Evolutionary conservation across 1,140 invertebrate genomes (phyloP).

Genomic region (Brachionus calyciflorus): DNA sequence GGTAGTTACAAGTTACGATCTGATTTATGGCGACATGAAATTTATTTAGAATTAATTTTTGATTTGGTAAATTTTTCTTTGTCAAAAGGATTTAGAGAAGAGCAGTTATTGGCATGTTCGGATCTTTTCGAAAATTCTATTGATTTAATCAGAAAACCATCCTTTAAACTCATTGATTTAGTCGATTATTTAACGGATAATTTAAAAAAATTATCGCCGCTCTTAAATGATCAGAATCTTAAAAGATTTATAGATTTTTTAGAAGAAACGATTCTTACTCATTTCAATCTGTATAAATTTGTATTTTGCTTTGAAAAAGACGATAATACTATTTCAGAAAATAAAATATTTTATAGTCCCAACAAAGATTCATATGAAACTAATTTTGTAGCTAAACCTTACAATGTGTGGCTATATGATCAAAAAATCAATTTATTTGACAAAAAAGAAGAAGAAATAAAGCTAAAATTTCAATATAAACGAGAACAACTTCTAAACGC

Average conservation of each 20-base stretch:
- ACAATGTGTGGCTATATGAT: conserved; percentile 1
- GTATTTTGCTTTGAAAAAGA: conserved; percentile 23
- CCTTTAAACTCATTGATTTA: background rate
- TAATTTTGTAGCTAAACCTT: background rate
- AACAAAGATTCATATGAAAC: background rate
- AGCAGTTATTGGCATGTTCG: background rate
- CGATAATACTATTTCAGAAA: background rate
- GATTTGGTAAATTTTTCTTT: background rate
- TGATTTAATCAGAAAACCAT: background rate
- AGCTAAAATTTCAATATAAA: background rate
- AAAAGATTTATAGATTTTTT: background rate
- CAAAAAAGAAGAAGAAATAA: background rate
- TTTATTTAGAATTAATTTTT: background rate
- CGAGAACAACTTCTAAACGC: background rate
- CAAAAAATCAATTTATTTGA: background rate
- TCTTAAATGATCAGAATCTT: background rate
- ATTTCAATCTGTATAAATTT: conserved; percentile 31
- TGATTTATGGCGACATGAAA: conserved; percentile 24
- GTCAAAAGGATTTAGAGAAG: background rate
- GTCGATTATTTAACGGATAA: background rate
- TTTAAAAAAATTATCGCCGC: background rate
- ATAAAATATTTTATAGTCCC: background rate
- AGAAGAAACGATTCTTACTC: background rate
- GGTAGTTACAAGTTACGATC: background rate
- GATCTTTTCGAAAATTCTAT: background rate